Base-by-base conservation (phyloP, 2,797 vertebrate genomes). In the Lagocephalus sceleratus region DNA sequence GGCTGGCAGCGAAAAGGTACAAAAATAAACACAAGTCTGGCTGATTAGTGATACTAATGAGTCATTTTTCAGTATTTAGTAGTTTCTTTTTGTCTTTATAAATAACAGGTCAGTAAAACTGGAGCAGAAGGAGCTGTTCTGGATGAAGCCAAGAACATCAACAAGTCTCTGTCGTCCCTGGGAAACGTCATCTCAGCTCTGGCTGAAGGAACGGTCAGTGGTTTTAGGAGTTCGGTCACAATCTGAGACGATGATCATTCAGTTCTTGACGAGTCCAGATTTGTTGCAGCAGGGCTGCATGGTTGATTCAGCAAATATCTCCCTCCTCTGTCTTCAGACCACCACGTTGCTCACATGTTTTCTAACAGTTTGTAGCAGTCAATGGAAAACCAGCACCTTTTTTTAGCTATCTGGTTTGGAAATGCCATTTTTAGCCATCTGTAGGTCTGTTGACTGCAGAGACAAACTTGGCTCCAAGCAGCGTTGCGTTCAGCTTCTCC, bases 131-230 rank as follows among this genome's bases (percentile, higher is more conserved):
- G 97, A 73, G 93, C 96, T 11, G 89, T 99, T 44, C 82, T 99
- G 72, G 96, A 98, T 81, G 97, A 99, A 83, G 96, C 96, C 44
- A 98, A 99, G 88, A 99, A 99, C 80, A 99, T 99, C 91, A 99
- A 98, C 87, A 98, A 97, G 83, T 99, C 96, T 62, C 90, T 99
- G 77, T 99, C 96, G 21, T 94, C 97, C 47, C 91, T 99, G 76
- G 96, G 97, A 69, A 98, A 99, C 50, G 96, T 99, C 80, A 99
- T 99, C 82, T 98, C 97, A 4, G 94, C 95, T 21, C 80, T 98
- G 83, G 96, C 97, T 51, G 96, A 99, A 87, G 93, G 95, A 76
- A 92, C 92, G 71, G 97, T 99, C 73, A 94, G 94, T 79, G n/a
- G n/a, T n/a, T n/a, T n/a, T n/a, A n/a, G n/a, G n/a, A n/a, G n/a